Base-by-base conservation (phyloP, 2,888 invertebrate species). In the Nephrotoma guestfalica region DNA sequence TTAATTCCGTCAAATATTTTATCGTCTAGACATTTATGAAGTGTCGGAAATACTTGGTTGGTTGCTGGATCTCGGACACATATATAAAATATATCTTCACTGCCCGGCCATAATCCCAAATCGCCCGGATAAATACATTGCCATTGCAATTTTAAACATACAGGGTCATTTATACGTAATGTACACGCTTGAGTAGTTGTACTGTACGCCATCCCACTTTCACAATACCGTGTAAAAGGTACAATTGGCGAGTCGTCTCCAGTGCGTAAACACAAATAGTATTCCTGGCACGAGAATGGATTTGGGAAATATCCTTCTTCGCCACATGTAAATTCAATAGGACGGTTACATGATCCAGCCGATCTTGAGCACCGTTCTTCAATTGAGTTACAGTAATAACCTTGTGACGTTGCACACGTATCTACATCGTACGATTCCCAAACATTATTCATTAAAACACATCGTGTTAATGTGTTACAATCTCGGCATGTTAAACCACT, bases 281-380 rank as follows among this genome's bases (percentile, higher is more conserved):
- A 84, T 41, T 41, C 7, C 9, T 84, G 84, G 4, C 84, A 84
- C 41, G 84, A 6, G n/a, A 7, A 84, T 9, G 84, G 84, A n/a
- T 41, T 84, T 41, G 84, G 84, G 41, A 84, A 84, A 40, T 41
- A 86, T 40, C 86, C 86, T 86, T 86, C 86, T 13, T 47, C n/a
- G 40, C 51, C n/a, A 47, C 86, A 86, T n/a, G 13, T 30, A 51
- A 51, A 51, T 4, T 15, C 30, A n/a, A 71, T 30, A 13, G 47
- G 7, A 13, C 15, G 41, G n/a, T 84, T 41, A 84, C 84, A 84
- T 42, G 84, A 6, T 41, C 84, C 84, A 9, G 41, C 41, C 41
- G 84, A 84, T 7, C n/a, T 84, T 15, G 84, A 84, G 18, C 84
- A 84, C 9, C 41, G 41, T n/a, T 84, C n/a, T 7, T 84, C 84